Evolutionary conservation across 2,797 vertebrate genomes (phyloP).

Genomic region (Chloroceryle inda): DNA sequence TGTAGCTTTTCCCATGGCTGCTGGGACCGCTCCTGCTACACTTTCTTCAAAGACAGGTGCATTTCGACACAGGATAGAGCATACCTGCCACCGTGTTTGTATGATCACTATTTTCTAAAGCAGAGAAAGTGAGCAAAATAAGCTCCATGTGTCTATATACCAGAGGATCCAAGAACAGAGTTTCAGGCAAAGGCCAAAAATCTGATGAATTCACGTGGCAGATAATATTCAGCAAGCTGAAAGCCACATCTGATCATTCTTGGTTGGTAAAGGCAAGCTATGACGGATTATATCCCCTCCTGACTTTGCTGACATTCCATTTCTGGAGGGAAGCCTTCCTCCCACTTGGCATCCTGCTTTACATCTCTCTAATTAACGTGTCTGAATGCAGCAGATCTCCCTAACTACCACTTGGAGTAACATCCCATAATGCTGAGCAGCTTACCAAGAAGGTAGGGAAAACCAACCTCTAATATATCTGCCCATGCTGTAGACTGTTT

Average conservation of each 20-base stretch:
- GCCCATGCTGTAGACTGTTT: neutral
- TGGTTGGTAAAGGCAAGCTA: neutral
- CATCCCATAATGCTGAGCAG: neutral
- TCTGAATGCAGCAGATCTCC: neutral
- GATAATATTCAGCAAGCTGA: neutral
- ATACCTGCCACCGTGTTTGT: accelerated
- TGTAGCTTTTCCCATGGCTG: accelerated
- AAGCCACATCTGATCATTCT: neutral
- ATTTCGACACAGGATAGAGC: accelerated
- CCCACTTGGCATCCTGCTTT: neutral
- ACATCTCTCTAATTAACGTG: constrained; percentile 12
- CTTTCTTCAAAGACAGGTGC: neutral
- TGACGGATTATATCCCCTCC: neutral
- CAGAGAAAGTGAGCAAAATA: neutral
- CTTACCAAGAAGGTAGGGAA: neutral
- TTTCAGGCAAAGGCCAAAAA: neutral
- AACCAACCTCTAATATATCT: neutral
- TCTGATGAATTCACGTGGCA: neutral
- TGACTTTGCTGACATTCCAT: neutral
- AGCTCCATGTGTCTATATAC: neutral
- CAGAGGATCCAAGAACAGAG: neutral
- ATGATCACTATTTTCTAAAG: neutral
- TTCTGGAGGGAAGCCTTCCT: constrained; percentile 31
- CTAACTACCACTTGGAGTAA: neutral
- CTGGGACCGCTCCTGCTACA: accelerated